These are phyloP conservation scores for Xiphophorus hellerii DNA, from an alignment of 2,113 vertebrate species.

Conservation along the genomic window DNA sequence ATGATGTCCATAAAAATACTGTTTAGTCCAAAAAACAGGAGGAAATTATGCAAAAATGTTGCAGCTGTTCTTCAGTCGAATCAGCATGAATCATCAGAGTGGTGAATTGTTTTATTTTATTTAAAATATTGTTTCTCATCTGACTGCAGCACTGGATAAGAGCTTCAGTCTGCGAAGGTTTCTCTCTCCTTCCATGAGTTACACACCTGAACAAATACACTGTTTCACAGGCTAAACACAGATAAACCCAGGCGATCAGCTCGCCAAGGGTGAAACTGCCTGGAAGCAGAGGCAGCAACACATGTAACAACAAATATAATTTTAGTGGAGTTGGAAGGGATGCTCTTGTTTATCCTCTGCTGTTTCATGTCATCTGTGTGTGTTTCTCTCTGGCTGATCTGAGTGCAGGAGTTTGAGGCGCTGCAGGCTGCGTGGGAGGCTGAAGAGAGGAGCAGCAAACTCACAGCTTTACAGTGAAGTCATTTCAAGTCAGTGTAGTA, in stretches of 20 bases:
- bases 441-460: slow-evolving; percentile 74
- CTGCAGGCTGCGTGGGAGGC: slow-evolving; percentile 73
- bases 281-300: slow-evolving; percentile 57
- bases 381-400: slow-evolving; percentile 81
- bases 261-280: slow-evolving; percentile 13
- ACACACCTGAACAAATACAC: slow-evolving; percentile 70
- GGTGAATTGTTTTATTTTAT: slow-evolving; percentile 6
- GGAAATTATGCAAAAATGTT: slow-evolving; percentile 10
- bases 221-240: slow-evolving; percentile 49
- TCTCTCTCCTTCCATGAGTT: slow-evolving; percentile 25
- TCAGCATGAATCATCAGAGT: slow-evolving; percentile 10
- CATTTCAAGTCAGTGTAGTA: background rate
- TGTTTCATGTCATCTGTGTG: slow-evolving; percentile 28
- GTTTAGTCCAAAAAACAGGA: background rate
- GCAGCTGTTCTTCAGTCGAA: background rate
- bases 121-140: slow-evolving; percentile 77
- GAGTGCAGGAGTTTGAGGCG: slow-evolving; percentile 75
- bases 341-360: slow-evolving; percentile 47
- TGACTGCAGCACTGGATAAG: slow-evolving; percentile 81
- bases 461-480: slow-evolving; percentile 81
- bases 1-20: background rate
- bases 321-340: slow-evolving; percentile 24
- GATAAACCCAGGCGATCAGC: slow-evolving; percentile 32
- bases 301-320: slow-evolving; percentile 51
- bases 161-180: slow-evolving; percentile 23